A percentile compares a stretch with the other conserved stretches of the same genome.
These are phyloP conservation scores for Drosophila birchii DNA, from an alignment of 2,888 invertebrate genomes.

Conservation along the genomic window DNA sequence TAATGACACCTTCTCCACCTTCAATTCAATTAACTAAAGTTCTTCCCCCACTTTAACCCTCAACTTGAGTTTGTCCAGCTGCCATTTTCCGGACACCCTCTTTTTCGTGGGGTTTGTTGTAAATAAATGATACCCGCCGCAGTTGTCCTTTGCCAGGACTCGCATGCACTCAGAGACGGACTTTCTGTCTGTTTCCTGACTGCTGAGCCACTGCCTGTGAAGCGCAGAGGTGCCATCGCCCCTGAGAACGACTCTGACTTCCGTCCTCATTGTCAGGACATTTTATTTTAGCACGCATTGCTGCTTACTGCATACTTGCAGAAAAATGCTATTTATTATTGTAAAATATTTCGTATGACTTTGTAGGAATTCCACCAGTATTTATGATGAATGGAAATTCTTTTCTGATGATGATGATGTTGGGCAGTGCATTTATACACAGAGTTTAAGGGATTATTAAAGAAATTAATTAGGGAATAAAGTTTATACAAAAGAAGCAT, in stretches of 20 bases:
- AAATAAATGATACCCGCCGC: constrained; percentile 68
- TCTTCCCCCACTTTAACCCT: constrained; percentile 11
- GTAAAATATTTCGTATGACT: constrained; percentile 51
- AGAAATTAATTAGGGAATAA: neutral
- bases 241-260: constrained; percentile 10
- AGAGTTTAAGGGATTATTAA: neutral
- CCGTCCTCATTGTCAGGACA: constrained; percentile 48
- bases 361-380: constrained; percentile 34
- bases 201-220: constrained; percentile 38
- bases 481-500: neutral
- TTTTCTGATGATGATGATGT: neutral
- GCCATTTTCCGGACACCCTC: constrained; percentile 8
- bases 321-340: constrained; percentile 60
- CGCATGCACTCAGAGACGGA: constrained; percentile 55
- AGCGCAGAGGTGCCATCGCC: constrained; percentile 14
- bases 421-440: neutral
- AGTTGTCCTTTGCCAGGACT: constrained; percentile 52
- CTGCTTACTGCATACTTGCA: constrained; percentile 59
- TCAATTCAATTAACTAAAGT: constrained; percentile 47
- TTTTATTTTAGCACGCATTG: constrained; percentile 72
- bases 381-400: constrained; percentile 47
- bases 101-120: constrained; percentile 35
- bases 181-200: constrained; percentile 48
- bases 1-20: constrained; percentile 3
- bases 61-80: constrained; percentile 27